Percentiles rank a stretch among this genome's conserved stretches.
These are phyloP conservation scores for Meleagris gallopavo DNA, from an alignment of 2,113 vertebrate species.

Conservation along the genomic window DNA sequence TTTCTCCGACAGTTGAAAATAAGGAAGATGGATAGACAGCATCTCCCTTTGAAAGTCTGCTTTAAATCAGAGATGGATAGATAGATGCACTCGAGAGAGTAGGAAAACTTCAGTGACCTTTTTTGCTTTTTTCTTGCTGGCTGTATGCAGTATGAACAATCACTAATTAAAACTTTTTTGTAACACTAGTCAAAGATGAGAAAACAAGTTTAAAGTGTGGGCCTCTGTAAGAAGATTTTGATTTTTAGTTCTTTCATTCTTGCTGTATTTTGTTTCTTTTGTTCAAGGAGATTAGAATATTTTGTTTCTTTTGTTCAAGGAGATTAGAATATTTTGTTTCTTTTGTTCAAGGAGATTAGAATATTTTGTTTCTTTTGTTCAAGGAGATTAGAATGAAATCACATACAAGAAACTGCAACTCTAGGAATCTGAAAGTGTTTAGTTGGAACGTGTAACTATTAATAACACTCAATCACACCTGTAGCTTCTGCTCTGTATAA, in stretches of 20 bases:
- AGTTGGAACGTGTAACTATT: conserved; percentile 1
- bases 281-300: neutral
- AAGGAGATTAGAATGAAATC: neutral
- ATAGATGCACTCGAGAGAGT: neutral
- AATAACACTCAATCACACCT: neutral
- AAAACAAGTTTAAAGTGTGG: neutral
- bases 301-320: neutral
- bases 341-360: neutral
- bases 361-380: neutral
- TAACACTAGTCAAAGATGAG: neutral
- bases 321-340: neutral
- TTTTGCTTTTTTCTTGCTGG: conserved; percentile 29
- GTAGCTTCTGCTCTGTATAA: neutral
- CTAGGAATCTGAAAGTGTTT: neutral
- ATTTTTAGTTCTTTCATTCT: neutral
- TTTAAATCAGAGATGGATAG: neutral
- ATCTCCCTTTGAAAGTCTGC: neutral
- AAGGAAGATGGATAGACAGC: neutral
- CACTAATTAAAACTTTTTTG: neutral
- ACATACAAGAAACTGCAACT: neutral
- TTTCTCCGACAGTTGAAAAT: neutral
- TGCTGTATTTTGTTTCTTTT: neutral
- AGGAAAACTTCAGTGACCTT: conserved; percentile 34
- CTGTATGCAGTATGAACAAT: neutral
- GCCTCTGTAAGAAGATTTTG: neutral